Base-by-base conservation (phyloP, 2,888 invertebrate species). In the Yponomeuta cagnagella region DNA sequence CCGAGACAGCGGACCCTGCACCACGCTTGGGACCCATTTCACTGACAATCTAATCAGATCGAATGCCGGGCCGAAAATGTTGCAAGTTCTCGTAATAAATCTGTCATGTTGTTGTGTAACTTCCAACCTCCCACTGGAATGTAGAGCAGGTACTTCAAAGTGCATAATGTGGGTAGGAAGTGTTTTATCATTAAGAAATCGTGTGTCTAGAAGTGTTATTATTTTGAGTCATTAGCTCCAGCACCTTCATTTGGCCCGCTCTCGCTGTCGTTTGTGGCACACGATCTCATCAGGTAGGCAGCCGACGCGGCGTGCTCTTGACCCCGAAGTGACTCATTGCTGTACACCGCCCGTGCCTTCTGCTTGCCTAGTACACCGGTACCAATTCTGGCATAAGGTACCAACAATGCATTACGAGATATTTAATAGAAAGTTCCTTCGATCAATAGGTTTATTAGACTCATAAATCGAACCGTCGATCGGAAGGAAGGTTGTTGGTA, bases 281-380 rank as follows among this genome's bases (percentile, higher is more conserved):
- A 71, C 71, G 33, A 71, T 77, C 84, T 85, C 86, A 85, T 87
- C 85, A 86, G 83, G 83, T 81, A 86, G 85, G 83, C 84, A 78
- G 78, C 73, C 79, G 78, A 78, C 80, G 80, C 77, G 77, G 79
- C 83, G 85, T 88, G 90, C 85, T 89, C 90, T 91, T 91, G 90
- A 91, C 90, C 91, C 82, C 86, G 78, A 80, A 63, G 64, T 72
- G 68, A 72, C 70, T 72, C 71, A 90, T 77, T 75, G 79, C 79
- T 73, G 74, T 58, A 58, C 52, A 58, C 52, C 15, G 52, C 52
- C 52, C 12, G 12, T 58, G 52, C n/a, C 52, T 37, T 48, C 30
- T 68, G 31, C 30, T 10, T 12, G 30, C 68, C 68, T 68, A 52
- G 68, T 68, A 68, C 58, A 23, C 30, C 68, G 12, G 5, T 58